Percentiles rank a stretch among this genome's conserved stretches.
These are phyloP conservation scores for Lymantria monacha DNA, from an alignment of 2,888 invertebrate genomes.

Conservation along the genomic window DNA sequence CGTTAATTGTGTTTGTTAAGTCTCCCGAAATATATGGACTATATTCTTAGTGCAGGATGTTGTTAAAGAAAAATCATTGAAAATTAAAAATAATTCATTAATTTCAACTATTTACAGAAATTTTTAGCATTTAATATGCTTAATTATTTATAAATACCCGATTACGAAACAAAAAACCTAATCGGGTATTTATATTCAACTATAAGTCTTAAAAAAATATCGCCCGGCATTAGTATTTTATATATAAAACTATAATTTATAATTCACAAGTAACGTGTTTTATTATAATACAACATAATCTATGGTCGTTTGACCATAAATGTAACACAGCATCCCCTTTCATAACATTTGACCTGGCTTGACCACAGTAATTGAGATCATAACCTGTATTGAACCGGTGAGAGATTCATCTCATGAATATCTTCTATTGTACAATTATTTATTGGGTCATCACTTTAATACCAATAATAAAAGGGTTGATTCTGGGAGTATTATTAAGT, in stretches of 20 bases:
- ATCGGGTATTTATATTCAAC: too few species aligned
- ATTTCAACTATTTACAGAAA: too few species aligned
- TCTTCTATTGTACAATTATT: slow-evolving; percentile 1
- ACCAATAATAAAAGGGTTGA: neutral
- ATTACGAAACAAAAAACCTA: too few species aligned
- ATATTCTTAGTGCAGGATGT: too few species aligned
- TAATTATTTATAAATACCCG: too few species aligned
- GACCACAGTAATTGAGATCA: slow-evolving; percentile 5
- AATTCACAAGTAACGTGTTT: neutral
- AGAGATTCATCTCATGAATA: slow-evolving; percentile 23
- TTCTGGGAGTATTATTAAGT: neutral
- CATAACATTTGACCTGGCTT: slow-evolving; percentile 9
- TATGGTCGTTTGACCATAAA: slow-evolving; percentile 8
- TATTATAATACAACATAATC: slow-evolving; percentile 10
- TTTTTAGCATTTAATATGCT: too few species aligned
- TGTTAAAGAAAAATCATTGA: too few species aligned
- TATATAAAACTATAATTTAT: neutral
- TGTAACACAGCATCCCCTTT: slow-evolving; percentile 19
- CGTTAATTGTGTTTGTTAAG: too few species aligned
- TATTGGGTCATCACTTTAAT: slow-evolving; percentile 5
- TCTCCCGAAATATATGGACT: too few species aligned
- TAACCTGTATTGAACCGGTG: slow-evolving; percentile 26
- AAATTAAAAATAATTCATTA: too few species aligned
- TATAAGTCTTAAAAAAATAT: too few species aligned
- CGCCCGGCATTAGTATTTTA: too few species aligned